Evolutionary conservation across 2,888 invertebrate species (phyloP).

Genomic region (Hybos culiciformis): DNA sequence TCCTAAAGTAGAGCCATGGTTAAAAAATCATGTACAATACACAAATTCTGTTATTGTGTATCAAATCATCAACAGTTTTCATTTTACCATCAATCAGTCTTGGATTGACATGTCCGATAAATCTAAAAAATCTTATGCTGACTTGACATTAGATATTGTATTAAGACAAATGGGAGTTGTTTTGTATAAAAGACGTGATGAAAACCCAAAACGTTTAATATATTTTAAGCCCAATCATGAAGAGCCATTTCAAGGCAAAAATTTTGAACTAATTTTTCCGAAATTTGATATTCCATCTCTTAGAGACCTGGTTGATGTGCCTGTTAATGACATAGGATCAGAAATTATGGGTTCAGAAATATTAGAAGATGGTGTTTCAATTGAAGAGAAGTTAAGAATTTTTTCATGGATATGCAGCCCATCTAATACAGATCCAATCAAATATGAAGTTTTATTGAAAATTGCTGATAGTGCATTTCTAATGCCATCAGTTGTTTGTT

Average conservation of each 20-base stretch:
- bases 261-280: slow-evolving; percentile 9
- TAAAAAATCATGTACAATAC: slow-evolving; percentile 6
- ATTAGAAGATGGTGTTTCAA: not conserved
- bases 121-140: slow-evolving; percentile 7
- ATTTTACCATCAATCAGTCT: slow-evolving; percentile 6
- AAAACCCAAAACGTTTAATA: slow-evolving; percentile 2
- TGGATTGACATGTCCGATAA: slow-evolving; percentile 10
- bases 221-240: slow-evolving; percentile 9
- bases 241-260: slow-evolving; percentile 6
- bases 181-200: slow-evolving; percentile 1
- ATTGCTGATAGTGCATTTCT: slow-evolving; percentile 4
- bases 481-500: slow-evolving; percentile 5
- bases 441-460: not conserved
- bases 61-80: slow-evolving; percentile 3
- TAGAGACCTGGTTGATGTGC: not conserved
- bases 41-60: slow-evolving; percentile 7
- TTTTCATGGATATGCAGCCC: slow-evolving; percentile 8
- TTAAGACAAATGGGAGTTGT: slow-evolving; percentile 10
- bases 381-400: not conserved
- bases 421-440: not conserved
- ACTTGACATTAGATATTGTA: slow-evolving; percentile 8
- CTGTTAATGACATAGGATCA: not conserved
- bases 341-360: not conserved
- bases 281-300: slow-evolving; percentile 5
- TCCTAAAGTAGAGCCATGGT: slow-evolving; percentile 4